Conservation (phyloP, 2,113 vertebrate species). For the Cynocephalus volans region DNA sequence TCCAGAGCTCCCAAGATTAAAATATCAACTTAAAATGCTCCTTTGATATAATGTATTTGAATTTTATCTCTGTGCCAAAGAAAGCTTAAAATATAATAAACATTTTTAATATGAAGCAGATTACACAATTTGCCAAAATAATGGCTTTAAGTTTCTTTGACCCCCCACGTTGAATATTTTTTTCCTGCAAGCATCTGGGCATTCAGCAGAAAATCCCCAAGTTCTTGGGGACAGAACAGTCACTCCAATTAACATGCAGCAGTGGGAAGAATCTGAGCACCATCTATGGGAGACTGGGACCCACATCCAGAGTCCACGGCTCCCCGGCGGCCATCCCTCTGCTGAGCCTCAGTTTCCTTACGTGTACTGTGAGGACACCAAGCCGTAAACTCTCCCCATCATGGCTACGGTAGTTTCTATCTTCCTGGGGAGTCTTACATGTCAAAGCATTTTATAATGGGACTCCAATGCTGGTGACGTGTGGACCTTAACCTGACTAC, state of each 20-base stretch:
- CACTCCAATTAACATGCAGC: not conserved
- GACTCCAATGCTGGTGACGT: not conserved
- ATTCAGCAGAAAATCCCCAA: not conserved
- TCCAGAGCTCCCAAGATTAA: conserved; percentile 14
- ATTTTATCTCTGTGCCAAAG: not conserved
- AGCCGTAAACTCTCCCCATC: too few relatives aligned
- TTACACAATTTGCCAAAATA: conserved; percentile 11
- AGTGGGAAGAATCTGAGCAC: not conserved
- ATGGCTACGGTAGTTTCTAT: not conserved
- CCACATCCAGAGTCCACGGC: not conserved
- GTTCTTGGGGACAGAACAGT: not conserved
- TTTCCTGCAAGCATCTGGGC: not conserved
- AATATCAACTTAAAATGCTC: conserved; percentile 26
- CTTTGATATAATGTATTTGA: conserved; percentile 51
- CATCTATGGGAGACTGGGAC: not conserved
- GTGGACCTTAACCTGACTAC: not conserved
- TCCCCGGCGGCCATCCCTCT: not conserved
- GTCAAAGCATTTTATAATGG: not conserved
- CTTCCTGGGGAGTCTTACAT: not conserved
- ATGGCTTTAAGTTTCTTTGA: conserved; percentile 66
- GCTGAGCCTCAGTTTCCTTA: not conserved
- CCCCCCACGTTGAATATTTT: conserved; percentile 22
- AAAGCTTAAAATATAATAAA: conserved; percentile 30
- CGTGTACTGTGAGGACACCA: not conserved
- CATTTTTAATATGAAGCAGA: conserved; percentile 69